Evolutionary conservation across 53 echinoderm and acorn worm genomes (phyloP).

Genomic region (Luidia sarsii): DNA sequence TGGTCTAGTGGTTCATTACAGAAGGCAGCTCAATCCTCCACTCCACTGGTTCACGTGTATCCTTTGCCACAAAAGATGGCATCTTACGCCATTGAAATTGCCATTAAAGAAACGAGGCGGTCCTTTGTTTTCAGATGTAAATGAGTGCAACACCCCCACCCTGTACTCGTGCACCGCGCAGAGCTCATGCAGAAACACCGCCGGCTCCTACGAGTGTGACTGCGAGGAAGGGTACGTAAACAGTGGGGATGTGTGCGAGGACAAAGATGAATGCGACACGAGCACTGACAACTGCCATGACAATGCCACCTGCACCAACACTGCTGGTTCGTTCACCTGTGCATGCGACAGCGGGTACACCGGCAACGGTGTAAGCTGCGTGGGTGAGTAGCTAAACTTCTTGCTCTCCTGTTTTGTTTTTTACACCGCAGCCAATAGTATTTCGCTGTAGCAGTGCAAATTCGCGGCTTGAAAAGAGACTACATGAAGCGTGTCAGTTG

Average conservation of each 20-base stretch:
- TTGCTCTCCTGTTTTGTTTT: no score
- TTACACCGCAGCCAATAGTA: no score
- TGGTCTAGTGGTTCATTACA: no score
- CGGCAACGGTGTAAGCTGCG: background rate
- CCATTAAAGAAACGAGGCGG: no score
- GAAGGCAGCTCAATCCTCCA: no score
- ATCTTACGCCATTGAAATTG: no score
- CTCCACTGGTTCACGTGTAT: no score
- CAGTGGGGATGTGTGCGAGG: conserved; percentile 15
- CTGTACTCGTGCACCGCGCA: conserved; percentile 17
- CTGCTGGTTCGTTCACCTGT: conserved; percentile 62
- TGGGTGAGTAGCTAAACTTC: conserved; percentile 1
- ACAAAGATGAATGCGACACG: conserved; percentile 65
- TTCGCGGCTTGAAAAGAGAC: no score
- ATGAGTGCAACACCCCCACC: conserved; percentile 20
- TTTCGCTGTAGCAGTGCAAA: no score
- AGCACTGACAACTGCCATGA: conserved; percentile 54
- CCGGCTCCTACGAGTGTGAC: conserved; percentile 52
- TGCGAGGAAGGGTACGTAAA: conserved; percentile 54
- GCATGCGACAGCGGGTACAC: conserved; percentile 27
- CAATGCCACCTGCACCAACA: conserved; percentile 66
- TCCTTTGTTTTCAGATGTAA: conserved; percentile 16
- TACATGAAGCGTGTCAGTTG: no score
- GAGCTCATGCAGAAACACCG: conserved; percentile 54
- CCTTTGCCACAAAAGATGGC: no score